Conservation (phyloP, 1,140 invertebrate genomes). For the Drosophila willistoni region DNA sequence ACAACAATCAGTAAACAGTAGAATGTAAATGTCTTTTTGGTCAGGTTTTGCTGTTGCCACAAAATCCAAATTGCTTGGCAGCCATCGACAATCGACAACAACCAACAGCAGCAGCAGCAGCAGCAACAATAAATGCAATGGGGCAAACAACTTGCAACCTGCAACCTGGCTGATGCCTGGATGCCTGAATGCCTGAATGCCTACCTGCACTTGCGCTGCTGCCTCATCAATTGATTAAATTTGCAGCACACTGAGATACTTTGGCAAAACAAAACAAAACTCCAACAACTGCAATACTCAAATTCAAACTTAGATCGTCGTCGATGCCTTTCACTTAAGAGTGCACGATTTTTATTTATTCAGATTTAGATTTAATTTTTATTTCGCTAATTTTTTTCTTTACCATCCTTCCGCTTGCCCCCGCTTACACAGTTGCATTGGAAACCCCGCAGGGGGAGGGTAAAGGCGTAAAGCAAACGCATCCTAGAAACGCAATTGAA, state of each 20-base stretch:
- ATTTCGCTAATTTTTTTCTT: constrained; percentile 18
- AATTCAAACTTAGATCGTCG: constrained; percentile 61
- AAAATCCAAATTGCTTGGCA: constrained; percentile 77
- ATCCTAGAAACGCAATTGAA: constrained; percentile 67
- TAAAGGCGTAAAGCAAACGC: constrained; percentile 40
- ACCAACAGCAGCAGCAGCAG: not conserved
- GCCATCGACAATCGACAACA: constrained; percentile 44
- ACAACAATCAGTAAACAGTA: constrained; percentile 71
- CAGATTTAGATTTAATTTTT: constrained; percentile 78
- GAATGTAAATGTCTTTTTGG: constrained; percentile 80
- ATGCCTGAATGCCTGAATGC: constrained; percentile 6
- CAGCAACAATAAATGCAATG: constrained; percentile 70
- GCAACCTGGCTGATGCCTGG: constrained; percentile 25
- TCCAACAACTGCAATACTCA: not conserved
- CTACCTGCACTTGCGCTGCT: constrained; percentile 27
- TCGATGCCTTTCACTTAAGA: constrained; percentile 78
- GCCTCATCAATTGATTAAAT: constrained; percentile 81
- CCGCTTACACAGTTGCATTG: not conserved
- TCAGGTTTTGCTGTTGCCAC: constrained; percentile 71
- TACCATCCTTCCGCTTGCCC: not conserved
- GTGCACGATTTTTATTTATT: constrained; percentile 81
- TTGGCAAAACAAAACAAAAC: constrained; percentile 32
- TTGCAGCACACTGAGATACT: constrained; percentile 68
- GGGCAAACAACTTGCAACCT: constrained; percentile 60
- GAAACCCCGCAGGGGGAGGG: not conserved